Base-by-base conservation (phyloP, 2,797 vertebrate species). In the Alfaro cultratus region DNA sequence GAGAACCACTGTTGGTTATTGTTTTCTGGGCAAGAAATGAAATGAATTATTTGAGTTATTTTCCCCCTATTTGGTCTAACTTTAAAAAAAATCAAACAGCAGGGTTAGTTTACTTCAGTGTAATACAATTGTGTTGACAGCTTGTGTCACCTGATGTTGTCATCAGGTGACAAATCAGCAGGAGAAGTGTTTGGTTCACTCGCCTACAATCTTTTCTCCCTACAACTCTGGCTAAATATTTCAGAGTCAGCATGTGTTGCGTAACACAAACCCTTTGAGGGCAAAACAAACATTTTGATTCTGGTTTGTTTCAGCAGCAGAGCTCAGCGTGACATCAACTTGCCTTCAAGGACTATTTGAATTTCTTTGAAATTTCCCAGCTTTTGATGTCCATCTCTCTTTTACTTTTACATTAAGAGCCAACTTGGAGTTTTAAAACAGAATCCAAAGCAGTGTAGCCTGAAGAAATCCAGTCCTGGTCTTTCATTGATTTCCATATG, bases 361-460 rank as follows among this genome's bases (percentile, higher is more conserved):
- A 88, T 84, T 81, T 84, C 83, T 90, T 89, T 90, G 87, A 91
- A 86, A 86, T 77, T 75, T 75, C 60, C 73, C 53, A 6, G 73
- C 76, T 79, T 90, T 89, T 92, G 87, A 90, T 86, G 86, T 89
- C 74, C 82, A 74, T 84, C 82, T 81, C 79, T 82, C 67, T 88
- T 62, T 83, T 75, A 67, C 55, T n/a, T 70, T 53, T 76, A 15
- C 31, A 34, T 53, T 12, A 79, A 39, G 2, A 23, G 29, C 51
- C 62, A 68, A 79, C 71, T 81, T 74, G 70, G 83, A 86, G 86
- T 85, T 68, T 68, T 39, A 80, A 85, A 68, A 73, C 4, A 53
- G 0, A 76, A 77, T 73, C 70, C 26, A 53, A 74, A 57, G 13
- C 41, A 72, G 55, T 82, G 72, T 41, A 79, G 81, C 41, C 49